phyloP scores from a whole-genome alignment of 2,888 invertebrate species.

The Tipula helvola region DNA sequence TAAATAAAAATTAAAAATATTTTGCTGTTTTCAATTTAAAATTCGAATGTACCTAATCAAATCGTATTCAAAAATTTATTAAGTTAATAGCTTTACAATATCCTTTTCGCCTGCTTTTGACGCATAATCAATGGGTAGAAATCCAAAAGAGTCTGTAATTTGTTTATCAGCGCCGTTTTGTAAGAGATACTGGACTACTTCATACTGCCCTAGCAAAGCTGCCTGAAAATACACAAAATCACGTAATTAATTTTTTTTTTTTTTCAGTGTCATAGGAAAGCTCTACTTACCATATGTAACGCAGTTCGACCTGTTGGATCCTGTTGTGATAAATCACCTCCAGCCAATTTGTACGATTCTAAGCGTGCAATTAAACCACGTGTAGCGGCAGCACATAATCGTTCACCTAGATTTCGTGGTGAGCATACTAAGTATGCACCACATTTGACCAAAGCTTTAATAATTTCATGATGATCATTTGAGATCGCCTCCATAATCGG shows the following conservation, averaged over 20 bases:
- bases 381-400: slow-evolving; percentile 53
- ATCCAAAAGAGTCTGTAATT: slow-evolving; percentile 40
- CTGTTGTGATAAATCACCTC: slow-evolving; percentile 47
- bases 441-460: slow-evolving; percentile 53
- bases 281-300: slow-evolving; percentile 47
- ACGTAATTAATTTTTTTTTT: no score
- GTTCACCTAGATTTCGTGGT: slow-evolving; percentile 46
- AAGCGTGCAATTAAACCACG: slow-evolving; percentile 44
- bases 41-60: background rate
- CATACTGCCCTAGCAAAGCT: slow-evolving; percentile 42
- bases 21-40: background rate
- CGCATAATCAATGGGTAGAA: slow-evolving; percentile 45
- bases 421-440: slow-evolving; percentile 60
- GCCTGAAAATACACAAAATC: slow-evolving; percentile 33
- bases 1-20: background rate
- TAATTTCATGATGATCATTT: slow-evolving; percentile 47
- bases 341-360: slow-evolving; percentile 48
- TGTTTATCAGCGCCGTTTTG: slow-evolving; percentile 32
- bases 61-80: background rate
- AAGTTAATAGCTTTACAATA: background rate
- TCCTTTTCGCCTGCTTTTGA: background rate
- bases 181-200: slow-evolving; percentile 41
- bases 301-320: slow-evolving; percentile 55
- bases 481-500: slow-evolving; percentile 60
- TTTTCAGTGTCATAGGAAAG: background rate